Base-by-base conservation (phyloP, 1,140 invertebrate genomes). In the Acromyrmex charruanus region DNA sequence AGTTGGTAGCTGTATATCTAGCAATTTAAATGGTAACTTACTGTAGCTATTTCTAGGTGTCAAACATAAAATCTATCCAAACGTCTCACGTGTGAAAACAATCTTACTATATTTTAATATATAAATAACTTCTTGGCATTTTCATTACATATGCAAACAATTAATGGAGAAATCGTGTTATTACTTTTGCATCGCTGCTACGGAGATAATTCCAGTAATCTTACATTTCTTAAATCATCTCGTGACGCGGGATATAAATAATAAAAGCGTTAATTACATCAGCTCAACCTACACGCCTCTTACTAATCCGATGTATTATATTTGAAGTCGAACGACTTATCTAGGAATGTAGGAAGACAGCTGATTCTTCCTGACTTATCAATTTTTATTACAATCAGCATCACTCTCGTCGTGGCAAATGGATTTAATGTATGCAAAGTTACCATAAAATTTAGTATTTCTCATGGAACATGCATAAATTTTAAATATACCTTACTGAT, bases 1-100 rank as follows among this genome's bases (percentile, higher is more conserved):
- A 77, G 66, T 66, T 86, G 88, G 74, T 91, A 90, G 77, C 55
- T 51, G 69, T 87, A 92, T 88, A 82, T 55, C 63, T 49, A 80
- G 9, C 31, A 31, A 69, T 9, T 71, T 71, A 49, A 81, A 81
- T 51, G 65, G 35, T 39, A 81, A 58, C 65, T 44, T 81, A 63
- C 51, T 25, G 18, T 28, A 71, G 25, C 31, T 81, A 58, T 71
- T 71, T 58, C 12, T 18, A 55, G 49, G 35, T 25, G n/a, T 21
- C 16, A 4, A 44, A 21, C 9, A 25, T 80, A 25, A 51, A 68
- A 68, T 21, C 3, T 53, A 39, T 3, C 12, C 44, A 3, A 25
- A 4, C 12, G 18, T 66, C 25, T 79, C 28, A 55, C 18, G 31
- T 69, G 10, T 69, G 18, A 35, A 80, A 53, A 39, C 28, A 31